Conservation (phyloP, 2,888 invertebrate species). For the Drosophila sordidapex region DNA sequence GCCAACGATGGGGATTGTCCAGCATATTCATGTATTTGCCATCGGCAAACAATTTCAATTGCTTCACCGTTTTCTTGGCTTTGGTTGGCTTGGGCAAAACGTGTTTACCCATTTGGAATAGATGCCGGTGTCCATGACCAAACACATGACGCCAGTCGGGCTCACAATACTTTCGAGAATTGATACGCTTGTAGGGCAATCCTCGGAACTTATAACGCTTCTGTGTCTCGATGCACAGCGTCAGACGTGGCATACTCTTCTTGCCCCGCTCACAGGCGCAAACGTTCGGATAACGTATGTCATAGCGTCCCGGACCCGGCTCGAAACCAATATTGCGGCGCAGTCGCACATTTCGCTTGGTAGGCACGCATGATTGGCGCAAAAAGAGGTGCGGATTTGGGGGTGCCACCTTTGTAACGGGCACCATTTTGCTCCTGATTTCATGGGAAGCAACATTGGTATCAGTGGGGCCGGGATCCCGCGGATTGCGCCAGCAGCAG, state of each 20-base stretch:
- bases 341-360: conserved; percentile 31
- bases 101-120: conserved; percentile 60
- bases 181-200: conserved; percentile 58
- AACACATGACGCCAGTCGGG: conserved; percentile 77
- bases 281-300: conserved; percentile 54
- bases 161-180: conserved; percentile 39
- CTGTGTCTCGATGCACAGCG: conserved; percentile 70
- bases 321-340: conserved; percentile 58
- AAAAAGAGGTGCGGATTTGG: conserved; percentile 64
- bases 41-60: conserved; percentile 67
- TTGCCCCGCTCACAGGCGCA: conserved; percentile 67
- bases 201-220: conserved; percentile 79
- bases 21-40: conserved; percentile 79
- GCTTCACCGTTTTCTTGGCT: conserved; percentile 61
- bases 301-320: conserved; percentile 81
- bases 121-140: conserved; percentile 69
- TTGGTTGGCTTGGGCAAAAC: conserved; percentile 43
- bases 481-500: conserved; percentile 71
- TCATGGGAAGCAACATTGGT: conserved; percentile 54
- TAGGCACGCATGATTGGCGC: conserved; percentile 68
- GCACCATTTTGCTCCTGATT: conserved; percentile 17
- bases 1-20: conserved; percentile 55
- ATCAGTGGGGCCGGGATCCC: conserved; percentile 72
- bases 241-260: conserved; percentile 56
- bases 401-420: neutral